Evolutionary conservation across 2,888 invertebrate species (phyloP).

Genomic region (Metalampra italica): DNA sequence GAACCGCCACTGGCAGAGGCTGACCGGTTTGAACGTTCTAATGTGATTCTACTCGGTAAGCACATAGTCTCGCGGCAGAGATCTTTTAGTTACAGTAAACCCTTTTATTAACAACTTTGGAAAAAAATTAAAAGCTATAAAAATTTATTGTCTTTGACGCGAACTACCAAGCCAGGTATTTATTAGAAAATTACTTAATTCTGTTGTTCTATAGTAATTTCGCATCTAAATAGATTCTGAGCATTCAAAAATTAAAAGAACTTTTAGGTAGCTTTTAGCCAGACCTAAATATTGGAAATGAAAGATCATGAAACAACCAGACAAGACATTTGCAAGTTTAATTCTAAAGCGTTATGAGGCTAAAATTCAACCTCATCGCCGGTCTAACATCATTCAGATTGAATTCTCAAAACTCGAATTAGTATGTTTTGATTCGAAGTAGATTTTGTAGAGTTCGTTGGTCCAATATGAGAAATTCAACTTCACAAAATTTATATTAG

Average conservation of each 20-base stretch:
- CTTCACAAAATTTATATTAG: neutral
- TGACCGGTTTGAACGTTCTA: slow-evolving; percentile 40
- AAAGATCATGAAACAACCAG: no score
- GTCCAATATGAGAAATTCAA: neutral
- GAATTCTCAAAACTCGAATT: slow-evolving; percentile 29
- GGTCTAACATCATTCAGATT: slow-evolving; percentile 21
- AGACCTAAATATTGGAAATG: no score
- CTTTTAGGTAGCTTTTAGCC: no score
- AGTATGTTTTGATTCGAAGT: slow-evolving; percentile 6
- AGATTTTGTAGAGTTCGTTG: slow-evolving; percentile 1
- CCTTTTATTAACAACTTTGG: neutral
- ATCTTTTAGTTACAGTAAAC: neutral
- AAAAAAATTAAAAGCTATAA: no score
- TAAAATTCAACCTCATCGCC: neutral
- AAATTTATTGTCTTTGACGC: no score
- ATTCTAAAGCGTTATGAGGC: no score
- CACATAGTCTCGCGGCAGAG: neutral
- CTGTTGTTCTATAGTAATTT: no score
- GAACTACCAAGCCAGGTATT: no score
- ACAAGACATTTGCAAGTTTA: no score
- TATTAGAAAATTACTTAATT: no score
- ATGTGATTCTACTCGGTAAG: slow-evolving; percentile 22
- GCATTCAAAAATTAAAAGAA: no score
- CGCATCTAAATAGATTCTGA: no score
- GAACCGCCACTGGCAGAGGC: slow-evolving; percentile 18